These are phyloP conservation scores for Myotis findleyi DNA, from an alignment of 2,797 vertebrate genomes.

Conservation along the genomic window DNA sequence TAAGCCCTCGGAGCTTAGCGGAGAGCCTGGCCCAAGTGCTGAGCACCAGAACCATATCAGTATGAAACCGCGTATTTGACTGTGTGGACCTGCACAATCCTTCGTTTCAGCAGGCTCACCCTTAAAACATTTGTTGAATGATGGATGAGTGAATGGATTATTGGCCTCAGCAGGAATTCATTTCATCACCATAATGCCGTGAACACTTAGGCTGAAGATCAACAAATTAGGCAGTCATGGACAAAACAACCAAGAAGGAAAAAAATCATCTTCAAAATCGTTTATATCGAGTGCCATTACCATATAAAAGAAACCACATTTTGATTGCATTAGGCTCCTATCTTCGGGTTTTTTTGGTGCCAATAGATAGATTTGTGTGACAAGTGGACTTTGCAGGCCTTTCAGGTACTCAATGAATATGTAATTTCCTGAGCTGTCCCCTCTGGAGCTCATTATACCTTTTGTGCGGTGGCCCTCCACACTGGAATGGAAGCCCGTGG, in stretches of 20 bases:
- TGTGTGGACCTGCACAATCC: rapidly evolving
- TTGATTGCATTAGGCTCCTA: neutral
- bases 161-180: neutral
- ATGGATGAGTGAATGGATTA: slow-evolving; percentile 19
- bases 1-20: neutral
- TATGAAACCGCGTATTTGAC: rapidly evolving
- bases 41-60: rapidly evolving
- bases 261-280: neutral
- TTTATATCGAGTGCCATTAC: neutral
- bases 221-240: slow-evolving; percentile 37
- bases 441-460: neutral
- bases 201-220: slow-evolving; percentile 25
- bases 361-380: neutral
- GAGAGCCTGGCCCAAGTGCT: rapidly evolving
- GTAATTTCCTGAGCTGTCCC: neutral
- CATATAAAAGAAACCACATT: slow-evolving; percentile 24
- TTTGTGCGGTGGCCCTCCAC: neutral
- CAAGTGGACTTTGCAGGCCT: neutral
- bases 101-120: neutral
- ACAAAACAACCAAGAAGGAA: neutral
- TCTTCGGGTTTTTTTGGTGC: neutral
- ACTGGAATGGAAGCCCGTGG: neutral
- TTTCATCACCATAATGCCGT: neutral
- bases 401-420: neutral
- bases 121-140: neutral